A percentile compares a stretch with the other conserved stretches of the same genome.
phyloP scores from a whole-genome alignment of 2,888 invertebrate genomes.

The Aphidius colemani region DNA sequence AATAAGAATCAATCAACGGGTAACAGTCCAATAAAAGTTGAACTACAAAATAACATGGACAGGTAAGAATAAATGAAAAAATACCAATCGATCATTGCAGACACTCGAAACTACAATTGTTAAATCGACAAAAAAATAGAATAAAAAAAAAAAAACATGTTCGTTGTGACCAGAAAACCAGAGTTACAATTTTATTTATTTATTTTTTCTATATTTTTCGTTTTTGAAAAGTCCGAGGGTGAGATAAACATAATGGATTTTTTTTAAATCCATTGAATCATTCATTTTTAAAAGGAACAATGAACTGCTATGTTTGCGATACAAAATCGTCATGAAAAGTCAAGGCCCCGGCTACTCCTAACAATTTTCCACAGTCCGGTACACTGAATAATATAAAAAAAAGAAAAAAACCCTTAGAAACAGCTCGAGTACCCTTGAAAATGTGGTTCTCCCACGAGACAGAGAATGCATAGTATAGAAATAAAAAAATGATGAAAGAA shows the following conservation, averaged over 20 bases:
- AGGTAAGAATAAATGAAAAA: conserved; percentile 53
- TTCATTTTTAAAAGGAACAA: conserved; percentile 3
- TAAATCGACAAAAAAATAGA: background rate
- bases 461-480: background rate
- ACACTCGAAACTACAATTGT: conserved; percentile 9
- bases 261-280: conserved; percentile 8
- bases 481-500: conserved; percentile 1
- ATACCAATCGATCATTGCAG: conserved; percentile 16
- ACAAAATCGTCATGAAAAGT: conserved; percentile 39
- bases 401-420: background rate
- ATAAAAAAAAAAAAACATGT: conserved; percentile 10
- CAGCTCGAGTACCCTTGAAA: conserved; percentile 16
- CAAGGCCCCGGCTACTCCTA: conserved; percentile 23
- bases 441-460: conserved; percentile 15
- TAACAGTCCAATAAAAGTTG: conserved; percentile 83
- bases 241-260: background rate
- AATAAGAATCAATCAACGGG: conserved; percentile 76
- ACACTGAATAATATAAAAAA: too few species aligned
- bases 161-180: conserved; percentile 8
- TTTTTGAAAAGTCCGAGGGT: background rate
- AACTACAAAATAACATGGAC: conserved; percentile 63
- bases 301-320: conserved; percentile 30
- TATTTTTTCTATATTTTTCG: background rate
- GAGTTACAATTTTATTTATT: conserved; percentile 7
- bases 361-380: conserved; percentile 24